Conservation (phyloP, 2,113 vertebrate species). For the Phaethon lepturus region DNA sequence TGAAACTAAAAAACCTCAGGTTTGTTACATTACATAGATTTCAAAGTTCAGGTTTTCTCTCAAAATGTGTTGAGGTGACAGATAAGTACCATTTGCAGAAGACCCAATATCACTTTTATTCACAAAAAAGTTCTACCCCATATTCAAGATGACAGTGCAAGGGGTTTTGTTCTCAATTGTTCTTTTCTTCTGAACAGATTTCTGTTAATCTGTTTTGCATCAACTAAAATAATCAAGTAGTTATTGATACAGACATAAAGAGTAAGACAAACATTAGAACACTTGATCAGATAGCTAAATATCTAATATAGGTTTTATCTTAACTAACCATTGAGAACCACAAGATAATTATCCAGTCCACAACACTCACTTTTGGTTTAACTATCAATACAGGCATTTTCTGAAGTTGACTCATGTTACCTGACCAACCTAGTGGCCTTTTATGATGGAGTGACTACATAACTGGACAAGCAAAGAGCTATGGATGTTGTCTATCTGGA, state of each 20-base stretch:
- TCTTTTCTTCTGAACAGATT: background rate
- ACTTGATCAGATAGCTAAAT: background rate
- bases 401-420: background rate
- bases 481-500: too few relatives aligned
- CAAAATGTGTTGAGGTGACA: background rate
- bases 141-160: background rate
- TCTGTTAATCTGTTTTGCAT: background rate
- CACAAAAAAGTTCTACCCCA: background rate
- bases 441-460: too few relatives aligned
- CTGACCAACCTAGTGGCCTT: too few relatives aligned
- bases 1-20: background rate
- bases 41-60: background rate
- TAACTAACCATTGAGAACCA: background rate
- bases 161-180: background rate
- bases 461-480: too few relatives aligned
- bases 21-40: background rate
- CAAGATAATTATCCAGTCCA: background rate
- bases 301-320: background rate
- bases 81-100: background rate
- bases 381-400: background rate
- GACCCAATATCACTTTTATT: background rate
- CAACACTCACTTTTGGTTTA: background rate
- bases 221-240: background rate
- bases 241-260: background rate
- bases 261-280: background rate